phyloP scores from a whole-genome alignment of 1,140 invertebrate species.

The Heterodera schachtii region DNA sequence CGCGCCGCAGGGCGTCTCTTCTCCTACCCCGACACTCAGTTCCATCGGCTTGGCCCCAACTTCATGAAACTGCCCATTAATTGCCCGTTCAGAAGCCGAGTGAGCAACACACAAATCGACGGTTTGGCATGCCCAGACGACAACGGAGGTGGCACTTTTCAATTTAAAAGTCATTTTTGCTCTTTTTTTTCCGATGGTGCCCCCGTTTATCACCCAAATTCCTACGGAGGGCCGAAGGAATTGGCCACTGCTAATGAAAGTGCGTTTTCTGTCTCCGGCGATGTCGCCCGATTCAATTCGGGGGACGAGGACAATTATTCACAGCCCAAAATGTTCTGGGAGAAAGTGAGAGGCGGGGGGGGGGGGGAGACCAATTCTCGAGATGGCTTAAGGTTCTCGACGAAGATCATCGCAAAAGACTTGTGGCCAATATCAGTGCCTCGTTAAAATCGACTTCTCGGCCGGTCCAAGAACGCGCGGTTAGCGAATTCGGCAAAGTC shows the following conservation, averaged over 20 bases:
- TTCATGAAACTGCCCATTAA: conserved; percentile 93
- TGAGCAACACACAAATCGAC: conserved; percentile 83
- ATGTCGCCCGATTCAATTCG: conserved; percentile 67
- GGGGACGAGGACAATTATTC: conserved; percentile 85
- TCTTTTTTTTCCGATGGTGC: conserved; percentile 69
- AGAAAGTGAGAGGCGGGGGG: conserved; percentile 66
- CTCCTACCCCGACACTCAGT: conserved; percentile 89
- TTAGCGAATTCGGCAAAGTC: conserved; percentile 67
- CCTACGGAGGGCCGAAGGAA: conserved; percentile 79
- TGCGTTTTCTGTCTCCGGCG: conserved; percentile 67
- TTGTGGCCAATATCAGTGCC: conserved; percentile 80
- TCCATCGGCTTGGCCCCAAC: conserved; percentile 88
- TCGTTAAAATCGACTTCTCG: conserved; percentile 78
- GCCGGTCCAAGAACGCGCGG: conserved; percentile 76
- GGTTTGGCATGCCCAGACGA: conserved; percentile 73
- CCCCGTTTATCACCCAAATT: conserved; percentile 95
- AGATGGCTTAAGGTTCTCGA: conserved; percentile 72
- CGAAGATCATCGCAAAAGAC: conserved; percentile 74
- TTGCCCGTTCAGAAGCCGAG: conserved; percentile 75
- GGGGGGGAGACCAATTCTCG: neutral
- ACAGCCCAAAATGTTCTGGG: conserved; percentile 81
- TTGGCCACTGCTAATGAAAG: conserved; percentile 39
- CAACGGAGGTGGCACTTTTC: conserved; percentile 61
- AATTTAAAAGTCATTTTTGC: too few relatives aligned
- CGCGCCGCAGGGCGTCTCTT: conserved; percentile 72